Percentiles rank a stretch among this genome's conserved stretches.
These are phyloP conservation scores for Drosophila funebris DNA, from an alignment of 1,140 invertebrate species.

Conservation along the genomic window DNA sequence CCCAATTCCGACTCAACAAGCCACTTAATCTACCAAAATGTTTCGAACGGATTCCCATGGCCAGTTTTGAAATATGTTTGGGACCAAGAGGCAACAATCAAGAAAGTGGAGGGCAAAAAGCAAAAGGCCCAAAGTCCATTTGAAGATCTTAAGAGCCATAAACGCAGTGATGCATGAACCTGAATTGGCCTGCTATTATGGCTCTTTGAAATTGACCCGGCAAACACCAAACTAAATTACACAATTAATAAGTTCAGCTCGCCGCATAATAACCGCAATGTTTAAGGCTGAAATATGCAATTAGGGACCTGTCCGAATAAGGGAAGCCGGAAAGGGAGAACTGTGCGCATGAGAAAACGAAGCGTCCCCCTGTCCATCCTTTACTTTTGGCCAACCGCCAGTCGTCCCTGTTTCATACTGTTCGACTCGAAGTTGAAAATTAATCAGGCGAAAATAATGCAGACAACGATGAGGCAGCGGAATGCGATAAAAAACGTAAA, in stretches of 20 bases:
- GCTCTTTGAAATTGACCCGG: conserved; percentile 47
- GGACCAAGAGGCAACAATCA: neutral
- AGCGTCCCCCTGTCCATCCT: neutral
- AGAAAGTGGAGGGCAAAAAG: neutral
- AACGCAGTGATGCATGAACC: conserved; percentile 38
- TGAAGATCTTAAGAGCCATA: conserved; percentile 21
- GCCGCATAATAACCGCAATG: conserved; percentile 62
- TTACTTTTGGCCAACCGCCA: neutral
- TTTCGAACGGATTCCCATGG: conserved; percentile 18
- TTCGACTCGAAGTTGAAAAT: conserved; percentile 51
- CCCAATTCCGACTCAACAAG: neutral
- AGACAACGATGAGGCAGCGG: conserved; percentile 58
- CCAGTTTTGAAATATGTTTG: conserved; percentile 9
- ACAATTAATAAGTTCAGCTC: conserved; percentile 68
- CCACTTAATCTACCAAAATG: conserved; percentile 12
- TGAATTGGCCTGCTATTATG: conserved; percentile 45
- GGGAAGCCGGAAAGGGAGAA: conserved; percentile 6
- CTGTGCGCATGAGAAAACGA: neutral
- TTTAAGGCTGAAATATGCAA: conserved; percentile 74
- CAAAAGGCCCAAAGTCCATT: neutral
- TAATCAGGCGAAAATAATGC: conserved; percentile 78
- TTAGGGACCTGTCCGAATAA: conserved; percentile 49
- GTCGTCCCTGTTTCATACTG: neutral
- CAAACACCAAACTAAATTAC: conserved; percentile 69
- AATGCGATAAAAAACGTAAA: conserved; percentile 68